Conservation (phyloP, 2,888 invertebrate species). For the Agrochola macilenta region DNA sequence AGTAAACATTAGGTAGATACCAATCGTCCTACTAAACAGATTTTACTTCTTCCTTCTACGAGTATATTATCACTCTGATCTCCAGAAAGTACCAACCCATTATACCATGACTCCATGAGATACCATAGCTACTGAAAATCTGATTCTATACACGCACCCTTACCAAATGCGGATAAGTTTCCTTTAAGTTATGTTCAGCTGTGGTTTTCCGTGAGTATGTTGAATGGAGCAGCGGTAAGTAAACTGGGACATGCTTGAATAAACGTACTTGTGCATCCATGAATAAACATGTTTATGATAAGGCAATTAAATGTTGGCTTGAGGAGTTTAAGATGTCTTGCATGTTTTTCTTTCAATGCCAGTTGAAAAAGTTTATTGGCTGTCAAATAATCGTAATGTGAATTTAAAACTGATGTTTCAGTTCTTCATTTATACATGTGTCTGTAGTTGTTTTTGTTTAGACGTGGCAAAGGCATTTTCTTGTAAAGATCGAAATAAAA, state of each 20-base stretch:
- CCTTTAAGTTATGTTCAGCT: slow-evolving; percentile 57
- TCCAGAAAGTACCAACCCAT: no score
- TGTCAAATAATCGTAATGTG: not conserved
- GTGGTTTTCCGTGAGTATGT: slow-evolving; percentile 46
- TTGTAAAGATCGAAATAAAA: not conserved
- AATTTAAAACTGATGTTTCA: not conserved
- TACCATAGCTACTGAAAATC: no score
- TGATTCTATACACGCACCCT: slow-evolving; percentile 25
- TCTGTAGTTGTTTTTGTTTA: not conserved
- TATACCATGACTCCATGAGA: no score
- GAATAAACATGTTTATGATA: slow-evolving; percentile 25
- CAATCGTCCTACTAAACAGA: no score
- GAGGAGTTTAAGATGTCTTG: not conserved
- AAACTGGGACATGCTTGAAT: slow-evolving; percentile 33
- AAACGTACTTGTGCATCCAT: slow-evolving; percentile 18
- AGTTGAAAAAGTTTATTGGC: not conserved
- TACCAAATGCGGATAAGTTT: slow-evolving; percentile 58
- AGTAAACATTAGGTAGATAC: no score
- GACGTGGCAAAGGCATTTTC: not conserved
- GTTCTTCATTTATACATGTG: not conserved
- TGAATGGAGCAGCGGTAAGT: slow-evolving; percentile 30
- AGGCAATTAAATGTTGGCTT: slow-evolving; percentile 20
- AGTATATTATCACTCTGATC: no score
- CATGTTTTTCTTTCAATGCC: not conserved
- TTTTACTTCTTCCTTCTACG: no score